Conservation (phyloP, 2,113 vertebrate genomes). For the Sapajus apella region DNA sequence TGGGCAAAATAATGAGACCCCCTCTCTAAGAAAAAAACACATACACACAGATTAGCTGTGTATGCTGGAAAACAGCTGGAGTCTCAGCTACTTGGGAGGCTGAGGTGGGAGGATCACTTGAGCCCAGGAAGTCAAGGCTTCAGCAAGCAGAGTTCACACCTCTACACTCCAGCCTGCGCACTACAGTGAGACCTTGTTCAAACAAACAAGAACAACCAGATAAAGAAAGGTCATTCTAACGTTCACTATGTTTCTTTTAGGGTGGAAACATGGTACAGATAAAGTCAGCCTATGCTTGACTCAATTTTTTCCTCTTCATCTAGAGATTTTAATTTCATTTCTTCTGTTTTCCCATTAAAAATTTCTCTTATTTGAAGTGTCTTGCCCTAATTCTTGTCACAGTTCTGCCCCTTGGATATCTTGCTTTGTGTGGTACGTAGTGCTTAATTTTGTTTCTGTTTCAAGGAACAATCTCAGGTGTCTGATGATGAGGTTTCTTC, state of each 20-base stretch:
- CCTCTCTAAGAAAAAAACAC: too few relatives aligned
- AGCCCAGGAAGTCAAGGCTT: too few relatives aligned
- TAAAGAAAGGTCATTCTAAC: neutral
- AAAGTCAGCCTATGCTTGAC: neutral
- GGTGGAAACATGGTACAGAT: neutral
- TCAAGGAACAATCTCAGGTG: neutral
- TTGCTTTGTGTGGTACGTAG: neutral
- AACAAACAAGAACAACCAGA: neutral
- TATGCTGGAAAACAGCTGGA: too few relatives aligned
- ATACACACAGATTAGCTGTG: too few relatives aligned
- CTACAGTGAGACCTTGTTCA: too few relatives aligned
- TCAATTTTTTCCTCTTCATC: neutral
- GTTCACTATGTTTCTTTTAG: neutral
- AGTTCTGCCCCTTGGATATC: neutral
- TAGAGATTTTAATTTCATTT: neutral
- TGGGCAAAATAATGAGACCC: too few relatives aligned
- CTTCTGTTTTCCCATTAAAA: neutral
- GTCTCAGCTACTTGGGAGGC: too few relatives aligned
- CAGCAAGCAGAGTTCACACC: too few relatives aligned
- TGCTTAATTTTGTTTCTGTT: constrained; percentile 7
- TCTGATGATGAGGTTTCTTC: neutral
- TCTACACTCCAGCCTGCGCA: too few relatives aligned
- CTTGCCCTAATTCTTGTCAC: neutral
- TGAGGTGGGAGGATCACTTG: too few relatives aligned
- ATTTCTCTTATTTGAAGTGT: neutral